Base-by-base conservation (phyloP, 2,888 invertebrate genomes). In the Tolmerus cingulatus region DNA sequence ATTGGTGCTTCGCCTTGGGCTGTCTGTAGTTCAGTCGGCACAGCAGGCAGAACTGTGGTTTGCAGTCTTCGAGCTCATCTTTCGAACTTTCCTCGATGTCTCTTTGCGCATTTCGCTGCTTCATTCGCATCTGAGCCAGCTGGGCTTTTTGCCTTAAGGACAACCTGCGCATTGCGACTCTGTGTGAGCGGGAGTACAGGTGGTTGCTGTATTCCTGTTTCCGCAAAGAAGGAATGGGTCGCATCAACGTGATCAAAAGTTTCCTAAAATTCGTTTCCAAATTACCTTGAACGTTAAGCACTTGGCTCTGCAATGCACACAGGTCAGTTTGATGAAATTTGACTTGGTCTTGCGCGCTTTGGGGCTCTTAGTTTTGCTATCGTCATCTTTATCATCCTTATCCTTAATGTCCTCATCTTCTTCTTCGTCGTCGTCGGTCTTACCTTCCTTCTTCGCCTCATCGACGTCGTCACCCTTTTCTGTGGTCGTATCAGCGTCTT, bases 31-130 rank as follows among this genome's bases (percentile, higher is more conserved):
- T 96, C 90, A 96, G 93, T 89, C 96, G 96, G 91, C 96, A 96
- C 89, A 96, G 94, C 77, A 95, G 94, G 91, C 96, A 96, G 93
- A 95, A 97, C 90, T 94, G 95, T 89, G 95, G 95, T 89, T 94
- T 93, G 86, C 93, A 91, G 43, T 94, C 94, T 89, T 95, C 94
- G 55, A 92, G 93, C 90, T 94, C 94, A 46, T 94, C 95, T 90
- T 94, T 94, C 19, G 94, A 94, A 87, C 95, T 94, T 89, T 95
- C 95, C 92, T 97, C 97, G 87, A 97, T 94, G 90, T 96, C 95
- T 85, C 96, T 95, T 92, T 97, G 97, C 5, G 96, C 95, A 85
- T 95, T 95, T 87, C 97, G 95, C 92, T 97, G 97, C 0, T 96
- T 94, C 88, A 95, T 94, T 87, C 97, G 95, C 96, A 97, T 96